Evolutionary conservation across 2,797 vertebrate genomes (phyloP), one percentile per base, ranked within the genome.

Genomic region (Gadopsis bispinosus): DNA sequence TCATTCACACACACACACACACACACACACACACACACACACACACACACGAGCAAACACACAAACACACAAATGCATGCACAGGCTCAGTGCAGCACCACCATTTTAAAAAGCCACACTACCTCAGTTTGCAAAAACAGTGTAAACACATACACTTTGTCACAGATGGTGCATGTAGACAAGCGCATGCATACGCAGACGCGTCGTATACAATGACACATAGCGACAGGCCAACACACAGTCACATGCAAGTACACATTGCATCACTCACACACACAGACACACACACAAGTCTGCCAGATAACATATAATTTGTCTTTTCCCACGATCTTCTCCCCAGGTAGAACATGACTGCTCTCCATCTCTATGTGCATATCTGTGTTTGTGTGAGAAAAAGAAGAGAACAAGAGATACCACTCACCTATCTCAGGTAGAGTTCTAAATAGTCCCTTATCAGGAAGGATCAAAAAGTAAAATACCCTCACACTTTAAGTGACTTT

Each of bases 381-480:
- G 10, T 70, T 16, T 58, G n/a, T 66, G 14, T 16, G 22, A 43
- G 50, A 37, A 31, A 47, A 33, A 22, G 12, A 43, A 35, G 4
- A 62, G 5, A 71, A 20, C 45, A 37, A 65, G 11, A 69, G 54
- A 77, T 55, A 63, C 11, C 7, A 14, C 33, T 45, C 31, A 73
- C 37, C 45, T 69, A 55, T 79, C 78, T 81, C 41, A 75, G 55
- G 41, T 51, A 63, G 33, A 73, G 41, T 50, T 75, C 35, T 43
- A 75, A 82, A 72, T 54, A 58, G 45, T 73, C 48, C 4, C 55
- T 82, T 79, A 81, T 86, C 69, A 62, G 60, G 9, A 60, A 60
- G 65, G 50, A 73, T 61, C 69, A 48, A 59, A 82, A 80, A 61
- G 35, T 54, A 39, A 43, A 77, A 68, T 73, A 66, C 39, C n/a